phyloP scores from a whole-genome alignment of 2,888 invertebrate species.

The Trissolcus brochymenae region DNA sequence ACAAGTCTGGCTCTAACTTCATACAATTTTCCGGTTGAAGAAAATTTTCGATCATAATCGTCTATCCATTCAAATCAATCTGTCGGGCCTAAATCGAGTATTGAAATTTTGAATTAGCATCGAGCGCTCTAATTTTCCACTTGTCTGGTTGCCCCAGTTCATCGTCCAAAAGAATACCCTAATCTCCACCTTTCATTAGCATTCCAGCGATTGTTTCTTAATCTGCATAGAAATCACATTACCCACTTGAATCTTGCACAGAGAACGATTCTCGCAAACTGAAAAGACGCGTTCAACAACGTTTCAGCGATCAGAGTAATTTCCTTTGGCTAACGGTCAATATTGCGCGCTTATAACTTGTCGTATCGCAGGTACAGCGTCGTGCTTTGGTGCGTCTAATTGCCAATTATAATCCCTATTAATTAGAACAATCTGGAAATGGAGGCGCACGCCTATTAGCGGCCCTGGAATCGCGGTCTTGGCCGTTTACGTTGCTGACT shows the following conservation, averaged over 20 bases:
- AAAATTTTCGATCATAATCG: no score
- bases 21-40: no score
- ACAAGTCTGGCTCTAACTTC: no score
- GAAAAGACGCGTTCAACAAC: constrained; percentile 9
- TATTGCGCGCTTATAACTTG: constrained; percentile 52
- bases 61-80: background rate
- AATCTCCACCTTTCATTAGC: constrained; percentile 25
- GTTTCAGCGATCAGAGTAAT: constrained; percentile 39
- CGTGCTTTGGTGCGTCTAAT: constrained; percentile 64
- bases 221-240: constrained; percentile 43
- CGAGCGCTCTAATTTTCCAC: constrained; percentile 18
- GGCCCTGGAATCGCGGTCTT: constrained; percentile 62
- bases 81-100: constrained; percentile 6
- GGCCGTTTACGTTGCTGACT: constrained; percentile 65
- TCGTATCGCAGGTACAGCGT: constrained; percentile 33
- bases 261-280: background rate
- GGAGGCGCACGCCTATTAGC: constrained; percentile 68
- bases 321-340: constrained; percentile 52
- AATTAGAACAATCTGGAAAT: constrained; percentile 71
- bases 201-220: constrained; percentile 44
- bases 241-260: background rate
- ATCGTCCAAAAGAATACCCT: constrained; percentile 1
- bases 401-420: constrained; percentile 74
- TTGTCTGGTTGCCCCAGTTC: constrained; percentile 8
- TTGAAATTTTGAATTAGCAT: constrained; percentile 4